Conservation (phyloP, 2,113 vertebrate genomes). For the Pelecanoides urinatrix region DNA sequence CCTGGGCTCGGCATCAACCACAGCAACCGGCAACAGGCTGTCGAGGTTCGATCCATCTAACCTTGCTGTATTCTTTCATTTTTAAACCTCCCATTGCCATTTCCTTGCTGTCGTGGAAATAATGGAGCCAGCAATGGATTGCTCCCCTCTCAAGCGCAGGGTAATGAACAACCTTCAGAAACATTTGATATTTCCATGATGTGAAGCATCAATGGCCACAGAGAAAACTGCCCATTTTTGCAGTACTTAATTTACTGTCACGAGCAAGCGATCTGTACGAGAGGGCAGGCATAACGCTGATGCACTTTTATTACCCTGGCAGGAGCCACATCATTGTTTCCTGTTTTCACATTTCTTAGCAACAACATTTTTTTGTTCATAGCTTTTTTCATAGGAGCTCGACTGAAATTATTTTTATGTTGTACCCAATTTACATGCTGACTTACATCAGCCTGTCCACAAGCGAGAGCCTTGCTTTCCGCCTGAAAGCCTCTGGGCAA, state of each 20-base stretch:
- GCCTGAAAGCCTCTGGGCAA: conserved; percentile 15
- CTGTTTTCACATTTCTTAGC: conserved; percentile 50
- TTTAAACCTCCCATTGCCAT: conserved; percentile 10
- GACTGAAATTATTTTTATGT: neutral
- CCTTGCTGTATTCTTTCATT: neutral
- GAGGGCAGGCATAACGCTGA: neutral
- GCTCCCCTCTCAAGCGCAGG: neutral
- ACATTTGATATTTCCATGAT: conserved; percentile 40
- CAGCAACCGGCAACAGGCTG: neutral
- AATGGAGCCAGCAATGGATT: conserved; percentile 18
- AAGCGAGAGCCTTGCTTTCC: neutral
- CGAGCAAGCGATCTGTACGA: neutral
- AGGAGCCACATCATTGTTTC: conserved; percentile 36
- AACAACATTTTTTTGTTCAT: neutral
- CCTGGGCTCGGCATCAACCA: fast-evolving
- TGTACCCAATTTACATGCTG: conserved; percentile 22
- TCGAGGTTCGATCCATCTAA: neutral
- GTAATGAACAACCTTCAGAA: conserved; percentile 37
- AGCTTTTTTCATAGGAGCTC: neutral
- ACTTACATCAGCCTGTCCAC: conserved; percentile 12
- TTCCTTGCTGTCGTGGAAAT: conserved; percentile 23
- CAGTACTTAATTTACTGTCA: conserved; percentile 48
- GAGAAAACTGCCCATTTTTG: conserved; percentile 32
- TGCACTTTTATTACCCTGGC: conserved; percentile 19
- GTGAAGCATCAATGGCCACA: conserved; percentile 31